A percentile compares a stretch with the other conserved stretches of the same genome.
Conservation (phyloP, 2,888 invertebrate species). For the Hesperia comma region DNA sequence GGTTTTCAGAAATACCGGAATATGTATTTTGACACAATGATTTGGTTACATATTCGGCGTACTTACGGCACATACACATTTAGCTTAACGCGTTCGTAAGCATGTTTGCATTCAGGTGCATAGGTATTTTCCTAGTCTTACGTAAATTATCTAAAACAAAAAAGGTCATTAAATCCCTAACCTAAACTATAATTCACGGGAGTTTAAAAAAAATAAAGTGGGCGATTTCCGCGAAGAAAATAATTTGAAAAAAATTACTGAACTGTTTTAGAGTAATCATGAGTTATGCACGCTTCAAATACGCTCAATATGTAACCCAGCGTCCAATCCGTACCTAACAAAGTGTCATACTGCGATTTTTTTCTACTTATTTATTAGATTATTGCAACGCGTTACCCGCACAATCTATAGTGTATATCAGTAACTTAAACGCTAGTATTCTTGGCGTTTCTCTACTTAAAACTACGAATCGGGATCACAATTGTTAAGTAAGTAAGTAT, state of each 20-base stretch:
- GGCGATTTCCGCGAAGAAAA: too few species aligned
- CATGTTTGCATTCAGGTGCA: too few species aligned
- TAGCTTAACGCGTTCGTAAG: background rate
- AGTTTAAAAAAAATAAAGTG: too few species aligned
- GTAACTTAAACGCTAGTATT: constrained; percentile 53
- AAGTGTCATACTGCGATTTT: background rate
- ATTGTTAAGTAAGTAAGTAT: constrained; percentile 63
- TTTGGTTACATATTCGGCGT: background rate
- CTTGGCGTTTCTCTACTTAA: constrained; percentile 51
- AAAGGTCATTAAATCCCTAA: too few species aligned
- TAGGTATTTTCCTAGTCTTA: too few species aligned
- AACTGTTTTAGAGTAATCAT: too few species aligned
- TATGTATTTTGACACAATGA: too few species aligned
- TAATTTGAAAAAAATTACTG: too few species aligned
- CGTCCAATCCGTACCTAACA: too few species aligned
- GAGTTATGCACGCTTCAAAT: background rate
- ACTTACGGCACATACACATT: background rate
- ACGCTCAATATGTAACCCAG: background rate
- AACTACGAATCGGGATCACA: constrained; percentile 62
- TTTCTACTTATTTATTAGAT: constrained; percentile 33
- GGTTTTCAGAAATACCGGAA: too few species aligned
- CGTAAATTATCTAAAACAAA: too few species aligned
- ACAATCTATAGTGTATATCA: constrained; percentile 42
- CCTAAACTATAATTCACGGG: too few species aligned
- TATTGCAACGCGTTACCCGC: constrained; percentile 62